Conservation (phyloP, 2,113 vertebrate genomes). For the Oostethus manadensis region DNA sequence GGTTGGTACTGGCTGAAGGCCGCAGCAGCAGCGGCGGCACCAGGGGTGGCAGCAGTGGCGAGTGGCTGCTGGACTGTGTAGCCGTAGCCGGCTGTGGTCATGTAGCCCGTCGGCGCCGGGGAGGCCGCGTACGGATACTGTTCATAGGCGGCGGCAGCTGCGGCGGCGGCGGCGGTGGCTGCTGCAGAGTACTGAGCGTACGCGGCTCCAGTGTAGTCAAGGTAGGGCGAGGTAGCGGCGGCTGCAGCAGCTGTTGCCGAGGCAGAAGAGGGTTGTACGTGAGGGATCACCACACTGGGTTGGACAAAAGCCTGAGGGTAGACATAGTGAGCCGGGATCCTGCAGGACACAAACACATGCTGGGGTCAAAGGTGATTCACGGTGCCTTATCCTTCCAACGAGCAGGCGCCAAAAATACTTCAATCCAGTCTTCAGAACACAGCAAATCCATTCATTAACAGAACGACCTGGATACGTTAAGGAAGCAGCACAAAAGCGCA, state of each 20-base stretch:
- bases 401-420: constrained; percentile 62
- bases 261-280: constrained; percentile 81
- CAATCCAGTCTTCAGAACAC: constrained; percentile 69
- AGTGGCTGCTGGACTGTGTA: constrained; percentile 91
- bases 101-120: constrained; percentile 83
- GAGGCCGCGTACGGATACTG: constrained; percentile 93
- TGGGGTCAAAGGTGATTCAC: constrained; percentile 33
- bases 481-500: constrained; percentile 65
- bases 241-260: constrained; percentile 70
- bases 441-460: constrained; percentile 71
- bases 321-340: constrained; percentile 94
- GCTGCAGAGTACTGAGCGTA: constrained; percentile 90
- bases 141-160: constrained; percentile 80
- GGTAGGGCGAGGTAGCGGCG: constrained; percentile 83
- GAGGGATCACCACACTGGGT: constrained; percentile 89
- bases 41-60: constrained; percentile 73
- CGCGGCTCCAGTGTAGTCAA: constrained; percentile 89
- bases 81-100: constrained; percentile 86
- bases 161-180: constrained; percentile 72
- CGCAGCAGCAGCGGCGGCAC: constrained; percentile 77
- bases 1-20: constrained; percentile 92
- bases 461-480: constrained; percentile 54
- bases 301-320: constrained; percentile 95
- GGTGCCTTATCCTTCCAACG: constrained; percentile 16
- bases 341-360: constrained; percentile 66